Base-by-base conservation (phyloP, 1,140 invertebrate species). In the Cotesia vestalis region DNA sequence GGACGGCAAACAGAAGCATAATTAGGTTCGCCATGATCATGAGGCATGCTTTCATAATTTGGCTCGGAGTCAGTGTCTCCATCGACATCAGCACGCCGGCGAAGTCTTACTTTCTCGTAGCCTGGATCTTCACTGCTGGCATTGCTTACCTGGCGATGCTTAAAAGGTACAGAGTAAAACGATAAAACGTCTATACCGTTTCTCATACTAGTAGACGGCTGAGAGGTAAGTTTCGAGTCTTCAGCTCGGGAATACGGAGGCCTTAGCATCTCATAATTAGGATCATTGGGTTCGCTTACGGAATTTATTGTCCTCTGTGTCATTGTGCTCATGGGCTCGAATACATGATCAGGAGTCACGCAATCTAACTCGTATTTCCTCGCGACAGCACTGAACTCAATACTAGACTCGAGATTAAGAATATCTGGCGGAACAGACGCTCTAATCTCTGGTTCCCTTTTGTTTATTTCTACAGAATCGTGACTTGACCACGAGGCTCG, bases 31-130 rank as follows among this genome's bases (percentile, higher is more conserved):
- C 70, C 71, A 0, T 78, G 4, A 38, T 86, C 84, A 74, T 90
- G 89, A 0, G 90, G 89, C 87, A 94, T 91, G 4, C 91, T 93
- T 79, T 93, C 92, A 75, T 94, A 94, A 77, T 89, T 89, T 0
- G 88, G 88, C 71, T 89, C 88, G 0, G 88, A 87, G 87, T 91
- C 73, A 0, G 74, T 80, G 9, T 84, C 80, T 4, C 66, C 75
- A 57, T 83, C 82, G 3, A 74, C 5, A 1, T 81, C 80, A 6
- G 69, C 57, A n/a, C 79, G 81, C 9, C 78, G 78, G 53, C 78
- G 78, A 14, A 84, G 52, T 40, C 82, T 78, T 0, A 86, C 85
- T 75, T 79, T 86, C 55, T 86, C 85, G 59, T 85, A 87, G 4
- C 84, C 84, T 0, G 83, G 83, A 76, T 86, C 85, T 5, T 86